Conservation (phyloP, 2,797 vertebrate species). For the Premnoplex brunnescens region DNA sequence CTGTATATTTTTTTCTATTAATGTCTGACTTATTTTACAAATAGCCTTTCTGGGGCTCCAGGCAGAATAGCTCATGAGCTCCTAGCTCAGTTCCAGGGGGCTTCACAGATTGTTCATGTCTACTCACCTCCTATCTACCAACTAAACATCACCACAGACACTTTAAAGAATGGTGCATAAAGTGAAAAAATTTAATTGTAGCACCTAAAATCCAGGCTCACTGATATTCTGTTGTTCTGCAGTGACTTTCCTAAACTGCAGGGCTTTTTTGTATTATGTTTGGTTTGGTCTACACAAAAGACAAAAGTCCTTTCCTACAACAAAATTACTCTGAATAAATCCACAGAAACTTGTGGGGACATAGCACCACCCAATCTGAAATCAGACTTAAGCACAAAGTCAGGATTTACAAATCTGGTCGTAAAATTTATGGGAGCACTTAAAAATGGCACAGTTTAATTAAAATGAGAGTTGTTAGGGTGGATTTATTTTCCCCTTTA, state of each 20-base stretch:
- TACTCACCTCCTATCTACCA: background rate
- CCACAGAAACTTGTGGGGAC: background rate
- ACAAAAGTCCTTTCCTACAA: background rate
- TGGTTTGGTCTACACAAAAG: background rate
- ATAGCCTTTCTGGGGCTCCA: background rate
- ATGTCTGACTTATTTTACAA: background rate
- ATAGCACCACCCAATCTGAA: background rate
- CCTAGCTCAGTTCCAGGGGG: background rate
- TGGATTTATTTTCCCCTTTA: background rate
- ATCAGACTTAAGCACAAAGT: background rate
- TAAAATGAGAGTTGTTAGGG: conserved; percentile 32
- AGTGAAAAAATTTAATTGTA: background rate
- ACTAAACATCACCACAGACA: background rate
- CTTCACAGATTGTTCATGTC: background rate
- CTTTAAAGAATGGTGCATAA: background rate
- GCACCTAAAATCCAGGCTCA: background rate
- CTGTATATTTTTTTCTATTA: background rate
- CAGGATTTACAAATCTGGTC: background rate
- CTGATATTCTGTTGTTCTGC: background rate
- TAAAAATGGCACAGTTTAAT: conserved; percentile 60
- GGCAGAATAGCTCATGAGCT: background rate
- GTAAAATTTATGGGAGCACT: conserved; percentile 14
- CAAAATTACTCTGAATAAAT: background rate
- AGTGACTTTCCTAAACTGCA: background rate
- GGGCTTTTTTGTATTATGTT: background rate